Conservation (phyloP, 1,140 invertebrate species). For the Hirudo medicinalis region DNA sequence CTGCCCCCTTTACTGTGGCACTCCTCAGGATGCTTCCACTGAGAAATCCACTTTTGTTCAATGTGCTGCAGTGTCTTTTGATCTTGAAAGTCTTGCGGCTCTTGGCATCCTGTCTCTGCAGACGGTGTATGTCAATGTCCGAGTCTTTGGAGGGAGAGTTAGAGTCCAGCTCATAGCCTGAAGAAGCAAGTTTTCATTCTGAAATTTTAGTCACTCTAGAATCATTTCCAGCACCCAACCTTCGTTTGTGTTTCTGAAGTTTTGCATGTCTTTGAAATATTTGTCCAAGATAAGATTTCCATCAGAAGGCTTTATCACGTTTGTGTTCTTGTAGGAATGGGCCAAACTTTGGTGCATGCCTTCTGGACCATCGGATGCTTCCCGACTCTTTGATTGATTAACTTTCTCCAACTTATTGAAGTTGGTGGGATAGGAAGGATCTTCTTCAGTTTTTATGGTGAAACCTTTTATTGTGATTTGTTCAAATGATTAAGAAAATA, state of each 20-base stretch:
- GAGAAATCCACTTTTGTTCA: constrained; percentile 15
- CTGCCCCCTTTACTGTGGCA: constrained; percentile 25
- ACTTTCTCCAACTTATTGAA: background rate
- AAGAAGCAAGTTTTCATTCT: background rate
- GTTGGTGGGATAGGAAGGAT: constrained; percentile 3
- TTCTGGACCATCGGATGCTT: background rate
- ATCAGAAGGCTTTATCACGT: constrained; percentile 33
- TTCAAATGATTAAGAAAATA: no score
- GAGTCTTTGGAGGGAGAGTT: constrained; percentile 23
- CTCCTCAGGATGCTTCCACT: constrained; percentile 19
- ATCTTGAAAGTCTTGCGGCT: constrained; percentile 80
- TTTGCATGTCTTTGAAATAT: constrained; percentile 25
- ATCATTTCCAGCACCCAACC: constrained; percentile 7
- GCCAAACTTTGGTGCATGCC: constrained; percentile 24
- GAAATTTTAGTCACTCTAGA: background rate
- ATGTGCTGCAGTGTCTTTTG: constrained; percentile 28
- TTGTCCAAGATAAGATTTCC: constrained; percentile 37
- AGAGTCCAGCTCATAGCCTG: background rate
- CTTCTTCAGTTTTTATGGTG: background rate
- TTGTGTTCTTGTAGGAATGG: constrained; percentile 27
- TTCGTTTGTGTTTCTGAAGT: constrained; percentile 7
- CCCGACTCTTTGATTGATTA: background rate
- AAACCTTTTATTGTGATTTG: no score
- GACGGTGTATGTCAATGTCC: constrained; percentile 53
- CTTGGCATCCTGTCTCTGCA: constrained; percentile 80